phyloP scores from a whole-genome alignment of 2,797 vertebrate genomes.

The Amphiprion clarkii region DNA sequence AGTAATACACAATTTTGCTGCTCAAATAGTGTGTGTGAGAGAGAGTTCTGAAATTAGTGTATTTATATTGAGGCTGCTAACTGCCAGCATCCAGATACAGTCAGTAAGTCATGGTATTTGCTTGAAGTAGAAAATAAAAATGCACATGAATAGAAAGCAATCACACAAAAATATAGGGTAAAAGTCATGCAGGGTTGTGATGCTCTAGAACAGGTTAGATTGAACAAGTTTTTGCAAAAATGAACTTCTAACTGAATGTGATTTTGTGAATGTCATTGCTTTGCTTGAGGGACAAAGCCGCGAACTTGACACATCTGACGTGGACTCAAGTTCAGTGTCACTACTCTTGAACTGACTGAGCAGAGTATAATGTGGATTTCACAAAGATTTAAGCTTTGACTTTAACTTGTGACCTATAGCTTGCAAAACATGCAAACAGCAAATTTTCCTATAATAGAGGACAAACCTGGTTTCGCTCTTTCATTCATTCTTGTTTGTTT shows the following conservation, averaged over 20 bases:
- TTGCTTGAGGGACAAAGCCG: constrained; percentile 6
- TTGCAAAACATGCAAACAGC: neutral
- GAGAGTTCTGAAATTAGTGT: neutral
- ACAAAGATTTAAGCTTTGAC: neutral
- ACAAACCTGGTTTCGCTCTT: neutral
- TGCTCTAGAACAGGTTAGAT: neutral
- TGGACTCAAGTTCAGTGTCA: neutral
- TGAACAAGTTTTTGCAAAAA: neutral
- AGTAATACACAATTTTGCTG: neutral
- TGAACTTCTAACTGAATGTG: neutral
- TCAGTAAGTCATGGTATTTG: neutral
- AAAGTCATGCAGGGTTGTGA: neutral
- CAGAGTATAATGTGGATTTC: neutral
- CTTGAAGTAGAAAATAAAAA: neutral
- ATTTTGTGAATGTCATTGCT: constrained; percentile 9
- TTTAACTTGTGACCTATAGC: neutral
- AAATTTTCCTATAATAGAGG: neutral
- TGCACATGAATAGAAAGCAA: neutral
- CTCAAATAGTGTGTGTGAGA: neutral
- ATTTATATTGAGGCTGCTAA: neutral
- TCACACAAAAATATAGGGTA: neutral
- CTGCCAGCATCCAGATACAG: no score
- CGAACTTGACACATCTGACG: neutral
- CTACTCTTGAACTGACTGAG: neutral
- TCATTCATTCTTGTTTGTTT: constrained; percentile 3